Conservation (phyloP, 2,888 invertebrate species). For the Spatulosminthurus flaviceps region DNA sequence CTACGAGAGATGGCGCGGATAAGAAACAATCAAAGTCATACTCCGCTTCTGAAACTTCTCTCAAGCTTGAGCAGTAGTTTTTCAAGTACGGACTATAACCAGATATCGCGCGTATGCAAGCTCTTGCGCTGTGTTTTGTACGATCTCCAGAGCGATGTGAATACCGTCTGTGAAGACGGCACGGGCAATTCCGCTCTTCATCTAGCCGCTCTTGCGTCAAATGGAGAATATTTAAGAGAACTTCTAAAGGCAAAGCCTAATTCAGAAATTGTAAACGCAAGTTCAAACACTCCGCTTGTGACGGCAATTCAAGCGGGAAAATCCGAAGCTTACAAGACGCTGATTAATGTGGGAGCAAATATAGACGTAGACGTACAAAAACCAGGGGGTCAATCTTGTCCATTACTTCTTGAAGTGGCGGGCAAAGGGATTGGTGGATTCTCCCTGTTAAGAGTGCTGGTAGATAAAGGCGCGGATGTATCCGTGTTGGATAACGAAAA, state of each 20-base stretch:
- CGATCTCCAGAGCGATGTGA: constrained; percentile 51
- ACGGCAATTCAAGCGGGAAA: constrained; percentile 63
- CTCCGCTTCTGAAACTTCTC: constrained; percentile 36
- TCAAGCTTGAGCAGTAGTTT: neutral
- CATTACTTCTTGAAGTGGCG: constrained; percentile 21
- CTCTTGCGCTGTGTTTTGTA: constrained; percentile 48
- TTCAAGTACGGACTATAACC: neutral
- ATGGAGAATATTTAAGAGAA: constrained; percentile 30
- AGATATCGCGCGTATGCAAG: neutral
- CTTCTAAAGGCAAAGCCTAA: constrained; percentile 46
- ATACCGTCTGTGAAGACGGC: constrained; percentile 44
- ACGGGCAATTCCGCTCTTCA: constrained; percentile 48
- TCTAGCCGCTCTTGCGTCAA: constrained; percentile 20
- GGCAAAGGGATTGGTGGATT: neutral
- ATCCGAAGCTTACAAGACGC: constrained; percentile 35
- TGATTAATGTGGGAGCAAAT: constrained; percentile 61
- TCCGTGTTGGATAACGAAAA: constrained; percentile 50
- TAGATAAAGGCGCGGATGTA: constrained; percentile 55
- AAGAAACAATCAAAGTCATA: constrained; percentile 19
- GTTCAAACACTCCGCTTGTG: constrained; percentile 65
- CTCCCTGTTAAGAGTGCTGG: constrained; percentile 51
- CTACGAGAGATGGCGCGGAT: constrained; percentile 27
- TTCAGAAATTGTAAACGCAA: constrained; percentile 51
- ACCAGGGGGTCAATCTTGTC: constrained; percentile 11
- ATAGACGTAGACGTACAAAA: constrained; percentile 49